Evolutionary conservation across 2,113 vertebrate genomes (phyloP).

Genomic region (Cairina moschata): DNA sequence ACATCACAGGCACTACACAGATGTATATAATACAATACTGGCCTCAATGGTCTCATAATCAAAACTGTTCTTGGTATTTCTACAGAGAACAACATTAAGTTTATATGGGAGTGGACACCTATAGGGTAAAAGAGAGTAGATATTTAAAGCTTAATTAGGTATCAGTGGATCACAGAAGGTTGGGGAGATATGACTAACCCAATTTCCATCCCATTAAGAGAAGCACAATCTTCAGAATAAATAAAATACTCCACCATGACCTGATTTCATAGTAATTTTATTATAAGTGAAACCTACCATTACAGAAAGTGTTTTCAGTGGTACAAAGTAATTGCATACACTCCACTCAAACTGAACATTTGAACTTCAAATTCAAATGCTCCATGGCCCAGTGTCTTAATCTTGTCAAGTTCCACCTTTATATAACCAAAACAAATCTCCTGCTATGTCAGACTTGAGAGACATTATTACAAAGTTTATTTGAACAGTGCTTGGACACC

Average conservation of each 20-base stretch:
- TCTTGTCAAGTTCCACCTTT: slow-evolving; percentile 28
- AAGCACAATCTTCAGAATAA: background rate
- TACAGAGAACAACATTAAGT: background rate
- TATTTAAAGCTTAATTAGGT: background rate
- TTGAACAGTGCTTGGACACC: slow-evolving; percentile 63
- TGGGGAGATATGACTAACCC: rapidly evolving
- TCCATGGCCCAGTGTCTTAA: background rate
- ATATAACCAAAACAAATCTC: slow-evolving; percentile 52
- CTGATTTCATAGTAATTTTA: background rate
- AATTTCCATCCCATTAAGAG: background rate
- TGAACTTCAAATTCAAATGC: background rate
- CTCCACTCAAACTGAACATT: background rate
- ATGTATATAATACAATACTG: background rate
- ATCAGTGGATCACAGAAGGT: background rate
- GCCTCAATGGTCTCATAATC: background rate
- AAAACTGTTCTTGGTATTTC: background rate
- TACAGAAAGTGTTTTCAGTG: background rate
- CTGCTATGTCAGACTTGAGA: slow-evolving; percentile 46
- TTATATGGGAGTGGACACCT: background rate
- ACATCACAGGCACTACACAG: background rate
- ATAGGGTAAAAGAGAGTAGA: background rate
- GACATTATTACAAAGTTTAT: slow-evolving; percentile 66
- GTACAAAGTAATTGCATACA: background rate
- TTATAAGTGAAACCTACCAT: background rate
- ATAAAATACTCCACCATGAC: background rate